Evolutionary conservation across 2,888 invertebrate genomes (phyloP), one percentile per base, ranked within the genome.

Genomic region (Microctonus aethiopoides): DNA sequence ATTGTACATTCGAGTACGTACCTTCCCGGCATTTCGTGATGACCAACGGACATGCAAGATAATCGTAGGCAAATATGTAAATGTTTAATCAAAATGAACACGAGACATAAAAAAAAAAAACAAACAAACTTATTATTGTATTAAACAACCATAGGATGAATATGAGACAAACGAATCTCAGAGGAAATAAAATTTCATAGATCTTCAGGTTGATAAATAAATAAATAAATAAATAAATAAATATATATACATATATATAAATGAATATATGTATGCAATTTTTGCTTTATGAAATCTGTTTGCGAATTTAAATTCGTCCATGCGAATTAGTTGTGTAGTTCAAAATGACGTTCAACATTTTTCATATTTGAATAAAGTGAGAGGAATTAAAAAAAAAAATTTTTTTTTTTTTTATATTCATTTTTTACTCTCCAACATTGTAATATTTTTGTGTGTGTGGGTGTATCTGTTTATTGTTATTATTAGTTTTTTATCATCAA

Each of bases 1-100:
- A 77, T 76, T 73, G 77, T 77, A 72, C 73, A 77, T 78, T 74
- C 70, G 74, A 72, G 60, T 61, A 73, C 71, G 72, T 75, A 75
- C 70, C 75, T 72, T 77, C 73, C 76, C 75, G 70, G 70, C 68
- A 73, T 68, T 72, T 72, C 67, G 70, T 70, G 62, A 65, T 64
- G 34, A 56, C 72, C 52, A 57, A 67, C 51, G 62, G 63, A 66
- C 6, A 56, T 70, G 70, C 70, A 65, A 70, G 54, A 39, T 60
- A 61, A 68, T 39, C 39, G 20, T 67, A 71, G 54, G 36, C 13
- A 60, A 60, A 54, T 66, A 61, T 65, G 59, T 61, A 66, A 70
- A 66, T 61, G 65, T 65, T 66, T 65, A 70, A 70, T 70, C 65
- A 66, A 70, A 46, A 46, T 1, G 20, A 46, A 46, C 46, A 46